Base-by-base conservation (phyloP, 2,113 vertebrate genomes). In the Crypturellus undulatus region DNA sequence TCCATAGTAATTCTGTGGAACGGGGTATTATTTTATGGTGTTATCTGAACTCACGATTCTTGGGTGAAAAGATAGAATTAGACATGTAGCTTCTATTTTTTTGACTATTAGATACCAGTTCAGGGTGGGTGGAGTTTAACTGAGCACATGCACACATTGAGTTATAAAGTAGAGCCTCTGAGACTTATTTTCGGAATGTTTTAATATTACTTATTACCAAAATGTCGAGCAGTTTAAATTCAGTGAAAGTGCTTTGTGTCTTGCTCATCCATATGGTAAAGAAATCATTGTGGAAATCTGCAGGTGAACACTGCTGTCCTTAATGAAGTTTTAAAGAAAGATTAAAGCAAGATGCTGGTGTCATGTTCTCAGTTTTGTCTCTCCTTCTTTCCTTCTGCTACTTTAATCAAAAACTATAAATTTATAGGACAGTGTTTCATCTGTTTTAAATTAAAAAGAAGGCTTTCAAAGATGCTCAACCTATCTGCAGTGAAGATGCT, bases 21-120 rank as follows among this genome's bases (percentile, higher is more conserved):
- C 67, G 65, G 79, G 49, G 52, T 86, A 89, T 94, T 95, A 93
- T 87, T 91, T 95, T 93, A 87, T 83, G 79, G 72, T 93, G 93
- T 84, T 79, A 89, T 94, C 82, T 92, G 93, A 97, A 96, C 82
- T 96, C 70, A 54, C 52, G 54, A 78, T 96, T 96, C 81, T 90
- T 72, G 49, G 34, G 9, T 79, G 72, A 85, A 91, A 92, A 95
- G 87, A 89, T 84, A 62, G 92, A 69, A 89, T 92, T 91, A 96
- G 90, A 89, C 52, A 73, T 38, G 40, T 79, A 45, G 72, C 86
- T 83, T 94, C 85, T 92, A 49, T 49, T 22, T 49, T 49, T 49
- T 49, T 49, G 20, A 60, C 87, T 91, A 87, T 30, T 82, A 65
- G 69, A 72, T 83, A 82, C 60, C 9, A 6, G 17, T 49, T 75